Evolutionary conservation across 2,888 invertebrate genomes (phyloP), one percentile per base, ranked within the genome.

Genomic region (Metallyticus violacea): DNA sequence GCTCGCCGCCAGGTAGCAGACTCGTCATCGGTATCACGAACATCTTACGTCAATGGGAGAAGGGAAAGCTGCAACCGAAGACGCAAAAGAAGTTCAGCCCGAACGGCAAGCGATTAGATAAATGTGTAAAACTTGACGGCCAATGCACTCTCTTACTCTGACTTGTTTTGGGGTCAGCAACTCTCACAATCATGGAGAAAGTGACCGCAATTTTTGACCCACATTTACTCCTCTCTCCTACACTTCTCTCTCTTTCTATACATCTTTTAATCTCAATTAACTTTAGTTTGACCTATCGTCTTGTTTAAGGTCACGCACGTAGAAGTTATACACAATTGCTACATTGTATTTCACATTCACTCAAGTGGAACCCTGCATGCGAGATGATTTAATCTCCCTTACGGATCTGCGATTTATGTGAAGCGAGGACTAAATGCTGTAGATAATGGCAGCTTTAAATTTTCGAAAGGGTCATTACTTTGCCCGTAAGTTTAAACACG

Each of bases 201-300:
- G 85, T 85, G 85, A 80, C 85, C 85, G 85, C 85, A 81, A 85
- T 85, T 85, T 81, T n/a, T 85, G 85, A 62, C 85, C 85, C 62
- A 85, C 30, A 85, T 79, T 79, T 30, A 85, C 25, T 80, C 62
- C 79, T 28, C 26, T 81, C 85, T 40, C n/a, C n/a, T n/a, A n/a
- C n/a, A n/a, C n/a, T n/a, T n/a, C 85, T 79, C 76, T 40, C 27
- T 30, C 85, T 85, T 15, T n/a, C 85, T 26, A 7, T 26, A 27
- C n/a, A n/a, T 40, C 76, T 62, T 77, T 29, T 78, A 25, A 7
- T 26, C 28, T 9, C 62, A 30, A 26, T 28, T n/a, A 62, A 4
- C 15, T 62, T 62, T 22, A 15, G 15, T 2, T 15, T 62, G 40
- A 15, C 40, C 40, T 62, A 22, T 62, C 40, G 22, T 62, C 40